Evolutionary conservation across 2,113 vertebrate genomes (phyloP).

Genomic region (Falcunculus frontatus): DNA sequence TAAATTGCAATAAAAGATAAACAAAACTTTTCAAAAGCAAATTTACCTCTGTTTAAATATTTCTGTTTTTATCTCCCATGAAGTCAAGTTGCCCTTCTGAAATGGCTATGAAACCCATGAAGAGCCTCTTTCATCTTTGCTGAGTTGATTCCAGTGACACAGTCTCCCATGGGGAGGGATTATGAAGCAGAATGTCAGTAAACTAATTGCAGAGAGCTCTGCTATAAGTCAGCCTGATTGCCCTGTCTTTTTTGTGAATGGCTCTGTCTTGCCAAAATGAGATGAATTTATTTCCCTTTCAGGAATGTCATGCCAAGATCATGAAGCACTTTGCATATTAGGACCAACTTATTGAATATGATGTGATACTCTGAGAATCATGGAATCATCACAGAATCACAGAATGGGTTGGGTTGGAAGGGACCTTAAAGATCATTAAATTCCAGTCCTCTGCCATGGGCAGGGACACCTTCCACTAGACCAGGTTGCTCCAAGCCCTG

Average conservation of each 20-base stretch:
- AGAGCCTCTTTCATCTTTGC: background rate
- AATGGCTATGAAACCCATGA: background rate
- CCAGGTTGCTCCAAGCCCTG: background rate
- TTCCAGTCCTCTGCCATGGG: background rate
- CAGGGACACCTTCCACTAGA: background rate
- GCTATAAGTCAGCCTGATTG: background rate
- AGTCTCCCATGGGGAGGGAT: background rate
- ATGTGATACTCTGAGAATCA: background rate
- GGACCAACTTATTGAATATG: background rate
- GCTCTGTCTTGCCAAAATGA: background rate
- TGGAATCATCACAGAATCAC: background rate
- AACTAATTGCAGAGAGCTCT: background rate
- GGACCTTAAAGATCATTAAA: background rate
- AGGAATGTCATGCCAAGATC: background rate
- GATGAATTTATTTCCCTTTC: background rate
- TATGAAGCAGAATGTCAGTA: background rate
- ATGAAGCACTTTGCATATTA: background rate
- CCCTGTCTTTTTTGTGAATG: background rate
- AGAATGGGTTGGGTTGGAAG: background rate
- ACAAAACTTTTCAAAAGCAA: background rate
- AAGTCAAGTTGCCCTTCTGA: background rate
- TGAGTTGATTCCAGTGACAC: background rate
- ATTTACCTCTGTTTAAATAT: background rate
- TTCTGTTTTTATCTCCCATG: background rate
- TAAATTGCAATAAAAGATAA: conserved; percentile 17